Conservation (phyloP, 2,888 invertebrate genomes). For the Conistra vaccinii region DNA sequence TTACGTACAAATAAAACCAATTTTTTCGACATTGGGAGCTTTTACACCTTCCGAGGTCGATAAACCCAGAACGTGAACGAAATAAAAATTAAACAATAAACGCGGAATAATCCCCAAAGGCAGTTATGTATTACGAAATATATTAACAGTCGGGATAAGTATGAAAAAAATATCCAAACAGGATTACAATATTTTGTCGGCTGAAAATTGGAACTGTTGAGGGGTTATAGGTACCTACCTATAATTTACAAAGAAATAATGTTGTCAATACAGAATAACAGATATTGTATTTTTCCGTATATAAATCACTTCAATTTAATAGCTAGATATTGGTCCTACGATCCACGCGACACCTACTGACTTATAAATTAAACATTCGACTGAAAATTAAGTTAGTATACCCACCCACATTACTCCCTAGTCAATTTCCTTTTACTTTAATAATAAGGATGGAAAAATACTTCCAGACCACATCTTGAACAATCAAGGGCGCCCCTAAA, state of each 20-base stretch:
- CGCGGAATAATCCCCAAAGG: slow-evolving; percentile 48
- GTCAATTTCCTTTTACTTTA: slow-evolving; percentile 12
- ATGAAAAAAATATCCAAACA: slow-evolving; percentile 6
- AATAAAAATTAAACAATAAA: slow-evolving; percentile 66
- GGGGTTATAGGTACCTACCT: too few relatives aligned
- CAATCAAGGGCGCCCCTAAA: slow-evolving; percentile 41
- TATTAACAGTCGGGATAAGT: slow-evolving; percentile 29
- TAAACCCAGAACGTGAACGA: slow-evolving; percentile 41
- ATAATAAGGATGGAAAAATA: slow-evolving; percentile 41
- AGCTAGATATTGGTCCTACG: not conserved
- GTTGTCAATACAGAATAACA: not conserved
- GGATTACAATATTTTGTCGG: not conserved
- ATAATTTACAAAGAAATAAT: slow-evolving; percentile 6
- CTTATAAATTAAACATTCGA: not conserved
- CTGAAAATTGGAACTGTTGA: not conserved
- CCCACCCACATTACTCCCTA: slow-evolving; percentile 5
- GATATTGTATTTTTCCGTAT: not conserved
- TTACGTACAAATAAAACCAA: slow-evolving; percentile 35
- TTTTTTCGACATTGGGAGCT: slow-evolving; percentile 24
- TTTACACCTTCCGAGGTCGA: slow-evolving; percentile 29
- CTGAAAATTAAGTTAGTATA: not conserved
- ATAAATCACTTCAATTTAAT: not conserved
- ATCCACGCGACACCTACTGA: not conserved
- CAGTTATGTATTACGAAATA: slow-evolving; percentile 40
- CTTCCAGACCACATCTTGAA: slow-evolving; percentile 42